Conservation (phyloP, 2,888 invertebrate genomes). For the Rhimphoctona megacephalus region DNA sequence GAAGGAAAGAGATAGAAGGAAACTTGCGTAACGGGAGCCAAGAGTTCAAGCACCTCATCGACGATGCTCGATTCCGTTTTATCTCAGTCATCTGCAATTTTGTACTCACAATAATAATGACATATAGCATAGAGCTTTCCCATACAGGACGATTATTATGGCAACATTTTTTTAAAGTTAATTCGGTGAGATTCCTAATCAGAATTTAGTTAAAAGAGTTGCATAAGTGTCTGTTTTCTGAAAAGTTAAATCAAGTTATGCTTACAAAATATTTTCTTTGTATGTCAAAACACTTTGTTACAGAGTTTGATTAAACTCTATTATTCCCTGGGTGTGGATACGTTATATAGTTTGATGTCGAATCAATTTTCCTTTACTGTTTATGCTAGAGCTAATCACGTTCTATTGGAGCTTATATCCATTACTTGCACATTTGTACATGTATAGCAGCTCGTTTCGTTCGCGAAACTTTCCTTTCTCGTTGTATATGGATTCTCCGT, state of each 20-base stretch:
- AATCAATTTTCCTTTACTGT: conserved; percentile 35
- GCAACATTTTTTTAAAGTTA: not conserved
- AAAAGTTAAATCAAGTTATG: not conserved
- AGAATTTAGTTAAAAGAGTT: not conserved
- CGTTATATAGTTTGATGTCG: conserved; percentile 13
- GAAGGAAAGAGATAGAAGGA: conserved; percentile 5
- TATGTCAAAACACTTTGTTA: conserved; percentile 1
- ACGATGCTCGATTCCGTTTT: conserved; percentile 53
- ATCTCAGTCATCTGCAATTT: conserved; percentile 21
- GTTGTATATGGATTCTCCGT: not conserved
- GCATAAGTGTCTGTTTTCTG: not conserved
- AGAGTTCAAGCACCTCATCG: conserved; percentile 64
- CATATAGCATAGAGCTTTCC: not conserved
- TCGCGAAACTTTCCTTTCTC: conserved; percentile 51
- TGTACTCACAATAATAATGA: not conserved
- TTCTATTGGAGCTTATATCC: conserved; percentile 19
- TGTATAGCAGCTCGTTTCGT: conserved; percentile 41
- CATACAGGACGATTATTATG: not conserved
- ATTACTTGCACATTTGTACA: conserved; percentile 28
- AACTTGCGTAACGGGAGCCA: conserved; percentile 60
- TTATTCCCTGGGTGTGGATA: not conserved
- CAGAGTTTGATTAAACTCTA: not conserved
- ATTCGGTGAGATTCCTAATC: not conserved
- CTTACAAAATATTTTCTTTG: not conserved
- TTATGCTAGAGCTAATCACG: conserved; percentile 47